These are phyloP conservation scores for Plagiodera versicolora DNA, from an alignment of 2,888 invertebrate species.

Conservation along the genomic window DNA sequence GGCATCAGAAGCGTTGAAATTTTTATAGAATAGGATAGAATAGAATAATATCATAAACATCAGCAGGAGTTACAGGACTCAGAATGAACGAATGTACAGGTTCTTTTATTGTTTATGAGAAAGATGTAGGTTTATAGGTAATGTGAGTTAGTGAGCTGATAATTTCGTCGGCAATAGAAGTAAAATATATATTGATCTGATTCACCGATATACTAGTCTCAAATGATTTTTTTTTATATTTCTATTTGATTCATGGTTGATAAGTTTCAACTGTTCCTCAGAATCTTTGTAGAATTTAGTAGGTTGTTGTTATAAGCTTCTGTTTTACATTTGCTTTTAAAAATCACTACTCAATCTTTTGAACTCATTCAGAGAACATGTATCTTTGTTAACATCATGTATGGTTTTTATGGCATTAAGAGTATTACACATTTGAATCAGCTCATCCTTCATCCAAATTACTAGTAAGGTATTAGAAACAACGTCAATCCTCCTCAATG, in stretches of 20 bases:
- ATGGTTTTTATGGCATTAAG: background rate
- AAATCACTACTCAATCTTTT: background rate
- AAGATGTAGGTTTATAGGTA: background rate
- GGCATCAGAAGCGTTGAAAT: background rate
- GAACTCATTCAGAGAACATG: background rate
- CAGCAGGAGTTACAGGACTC: conserved; percentile 1
- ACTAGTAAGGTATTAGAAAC: background rate
- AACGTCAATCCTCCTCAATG: too few relatives aligned
- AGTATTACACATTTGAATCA: background rate
- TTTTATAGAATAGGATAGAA: background rate
- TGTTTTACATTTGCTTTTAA: background rate
- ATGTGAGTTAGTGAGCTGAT: conserved; percentile 1
- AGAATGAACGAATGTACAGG: background rate
- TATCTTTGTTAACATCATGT: conserved; percentile 1
- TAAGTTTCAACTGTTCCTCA: conserved; percentile 2
- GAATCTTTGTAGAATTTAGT: background rate
- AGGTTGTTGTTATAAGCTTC: background rate
- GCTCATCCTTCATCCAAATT: background rate
- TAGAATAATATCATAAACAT: background rate
- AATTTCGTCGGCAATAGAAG: background rate
- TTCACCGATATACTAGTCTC: background rate
- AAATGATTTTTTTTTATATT: background rate
- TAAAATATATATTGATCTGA: background rate
- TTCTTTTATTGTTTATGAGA: background rate
- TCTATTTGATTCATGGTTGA: background rate